phyloP scores from a whole-genome alignment of 1,140 invertebrate species.

The Drosophila sucinea region DNA sequence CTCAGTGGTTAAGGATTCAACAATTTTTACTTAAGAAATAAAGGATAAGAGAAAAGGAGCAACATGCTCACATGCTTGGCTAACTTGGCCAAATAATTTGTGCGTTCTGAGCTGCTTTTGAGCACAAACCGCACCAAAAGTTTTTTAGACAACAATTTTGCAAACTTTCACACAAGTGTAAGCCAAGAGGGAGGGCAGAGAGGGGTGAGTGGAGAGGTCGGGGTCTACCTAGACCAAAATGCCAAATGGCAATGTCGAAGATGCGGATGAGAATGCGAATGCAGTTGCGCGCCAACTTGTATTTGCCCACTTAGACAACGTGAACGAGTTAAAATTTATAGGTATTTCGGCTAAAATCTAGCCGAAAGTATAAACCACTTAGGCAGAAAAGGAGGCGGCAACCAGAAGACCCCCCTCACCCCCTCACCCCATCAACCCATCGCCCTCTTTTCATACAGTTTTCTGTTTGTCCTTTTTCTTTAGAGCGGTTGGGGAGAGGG shows the following conservation, averaged over 20 bases:
- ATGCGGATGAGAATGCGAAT: conserved; percentile 40
- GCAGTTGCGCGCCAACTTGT: conserved; percentile 51
- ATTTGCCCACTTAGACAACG: conserved; percentile 75
- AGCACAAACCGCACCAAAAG: conserved; percentile 68
- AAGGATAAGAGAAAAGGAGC: conserved; percentile 5
- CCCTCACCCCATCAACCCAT: no score
- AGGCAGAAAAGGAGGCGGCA: conserved; percentile 40
- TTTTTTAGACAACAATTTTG: conserved; percentile 78
- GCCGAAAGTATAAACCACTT: conserved; percentile 74
- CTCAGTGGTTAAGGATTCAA: neutral
- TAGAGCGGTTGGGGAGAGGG: neutral
- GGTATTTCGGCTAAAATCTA: conserved; percentile 78
- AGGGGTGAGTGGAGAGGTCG: neutral
- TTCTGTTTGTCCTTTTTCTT: conserved; percentile 37
- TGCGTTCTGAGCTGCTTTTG: conserved; percentile 61
- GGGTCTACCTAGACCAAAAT: conserved; percentile 26
- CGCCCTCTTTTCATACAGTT: conserved; percentile 34
- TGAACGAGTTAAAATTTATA: conserved; percentile 79
- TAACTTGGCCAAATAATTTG: conserved; percentile 75
- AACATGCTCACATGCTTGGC: conserved; percentile 24
- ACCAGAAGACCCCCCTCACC: conserved; percentile 25
- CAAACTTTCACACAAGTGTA: conserved; percentile 74
- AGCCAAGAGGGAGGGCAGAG: conserved; percentile 18
- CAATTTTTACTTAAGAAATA: conserved; percentile 2
- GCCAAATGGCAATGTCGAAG: conserved; percentile 53